Evolutionary conservation across 2,113 vertebrate genomes (phyloP).

Genomic region (Lanius collurio): DNA sequence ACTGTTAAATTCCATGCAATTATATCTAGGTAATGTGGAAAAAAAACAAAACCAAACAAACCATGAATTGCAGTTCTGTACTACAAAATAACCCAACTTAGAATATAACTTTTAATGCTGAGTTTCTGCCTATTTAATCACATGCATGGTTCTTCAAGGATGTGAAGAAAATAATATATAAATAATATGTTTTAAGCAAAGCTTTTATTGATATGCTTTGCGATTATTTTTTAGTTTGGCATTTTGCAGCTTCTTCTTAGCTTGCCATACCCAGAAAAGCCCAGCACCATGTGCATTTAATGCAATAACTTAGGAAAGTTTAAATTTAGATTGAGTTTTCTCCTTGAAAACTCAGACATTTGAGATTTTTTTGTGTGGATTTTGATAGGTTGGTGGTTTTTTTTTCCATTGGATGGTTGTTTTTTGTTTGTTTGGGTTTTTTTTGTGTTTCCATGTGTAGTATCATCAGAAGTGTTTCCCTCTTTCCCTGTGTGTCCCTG

Average conservation of each 20-base stretch:
- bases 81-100: background rate
- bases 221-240: background rate
- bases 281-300: fast-evolving
- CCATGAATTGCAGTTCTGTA: fast-evolving
- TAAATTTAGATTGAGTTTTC: background rate
- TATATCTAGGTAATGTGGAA: fast-evolving
- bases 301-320: background rate
- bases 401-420: background rate
- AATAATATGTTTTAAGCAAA: background rate
- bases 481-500: background rate
- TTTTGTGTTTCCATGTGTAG: background rate
- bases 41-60: background rate
- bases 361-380: background rate
- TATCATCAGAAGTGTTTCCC: background rate
- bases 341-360: background rate
- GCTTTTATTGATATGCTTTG: background rate
- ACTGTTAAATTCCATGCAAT: background rate
- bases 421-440: background rate
- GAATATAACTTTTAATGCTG: background rate
- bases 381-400: background rate
- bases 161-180: background rate
- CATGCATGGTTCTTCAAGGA: fast-evolving
- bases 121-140: background rate
- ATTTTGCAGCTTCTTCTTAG: background rate
- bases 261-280: background rate